Conservation (phyloP, 2,797 vertebrate species). For the Sylvia borin region DNA sequence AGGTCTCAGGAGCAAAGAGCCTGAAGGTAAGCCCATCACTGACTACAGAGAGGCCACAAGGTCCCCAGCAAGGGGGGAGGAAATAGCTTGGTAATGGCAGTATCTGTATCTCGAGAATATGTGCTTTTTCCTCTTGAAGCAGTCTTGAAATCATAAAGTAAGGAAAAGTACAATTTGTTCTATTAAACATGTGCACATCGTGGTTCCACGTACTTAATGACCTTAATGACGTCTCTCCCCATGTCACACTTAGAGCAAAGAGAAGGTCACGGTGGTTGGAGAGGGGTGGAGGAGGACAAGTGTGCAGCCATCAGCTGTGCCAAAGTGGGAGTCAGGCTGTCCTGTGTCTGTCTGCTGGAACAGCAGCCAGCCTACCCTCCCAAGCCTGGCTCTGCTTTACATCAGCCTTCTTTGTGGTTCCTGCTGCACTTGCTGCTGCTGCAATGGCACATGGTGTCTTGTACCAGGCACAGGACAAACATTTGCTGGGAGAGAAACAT, state of each 20-base stretch:
- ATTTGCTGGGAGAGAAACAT: not conserved
- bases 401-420: not conserved
- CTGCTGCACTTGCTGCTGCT: not conserved
- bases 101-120: rapidly evolving
- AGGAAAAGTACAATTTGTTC: not conserved
- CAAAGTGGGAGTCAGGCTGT: not conserved
- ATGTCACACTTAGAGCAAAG: not conserved
- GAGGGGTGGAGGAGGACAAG: not conserved
- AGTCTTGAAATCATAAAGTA: not conserved
- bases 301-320: not conserved
- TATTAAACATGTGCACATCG: rapidly evolving
- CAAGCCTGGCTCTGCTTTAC: not conserved
- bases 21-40: not conserved
- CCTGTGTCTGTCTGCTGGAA: not conserved
- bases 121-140: not conserved
- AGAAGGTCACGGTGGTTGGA: not conserved
- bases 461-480: not conserved
- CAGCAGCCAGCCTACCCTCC: not conserved
- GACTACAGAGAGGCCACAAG: not conserved
- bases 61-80: rapidly evolving
- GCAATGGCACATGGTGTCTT: rapidly evolving
- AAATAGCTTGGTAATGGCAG: not conserved
- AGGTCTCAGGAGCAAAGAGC: not conserved
- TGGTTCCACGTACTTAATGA: not conserved
- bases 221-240: not conserved